Conservation (phyloP, 2,888 invertebrate genomes). For the Mesorhabditis spiculigera region DNA sequence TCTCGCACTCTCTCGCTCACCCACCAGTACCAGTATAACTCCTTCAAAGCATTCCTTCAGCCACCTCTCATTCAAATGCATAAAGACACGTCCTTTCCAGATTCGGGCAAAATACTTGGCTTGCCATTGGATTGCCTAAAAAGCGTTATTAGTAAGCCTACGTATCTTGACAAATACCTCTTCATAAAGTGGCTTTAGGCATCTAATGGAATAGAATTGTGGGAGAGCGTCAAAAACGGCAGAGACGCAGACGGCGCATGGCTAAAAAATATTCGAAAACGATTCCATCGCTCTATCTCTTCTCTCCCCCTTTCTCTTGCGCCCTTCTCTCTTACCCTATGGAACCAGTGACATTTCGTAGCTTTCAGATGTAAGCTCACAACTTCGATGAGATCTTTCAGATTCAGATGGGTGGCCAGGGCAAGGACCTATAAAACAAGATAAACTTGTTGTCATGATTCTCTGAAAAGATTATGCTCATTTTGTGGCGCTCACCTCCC, state of each 20-base stretch:
- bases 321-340: conserved; percentile 69
- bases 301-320: background rate
- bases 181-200: conserved; percentile 41
- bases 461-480: conserved; percentile 14
- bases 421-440: conserved; percentile 66
- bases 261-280: too few relatives aligned
- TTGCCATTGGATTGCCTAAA: conserved; percentile 46
- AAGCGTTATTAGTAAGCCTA: background rate
- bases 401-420: conserved; percentile 80
- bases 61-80: conserved; percentile 74
- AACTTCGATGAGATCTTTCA: conserved; percentile 87
- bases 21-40: conserved; percentile 32
- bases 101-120: conserved; percentile 76
- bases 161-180: conserved; percentile 25
- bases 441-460: background rate
- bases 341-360: conserved; percentile 89
- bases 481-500: background rate
- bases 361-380: conserved; percentile 81
- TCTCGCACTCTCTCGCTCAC: background rate
- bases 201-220: conserved; percentile 68
- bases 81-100: conserved; percentile 87
- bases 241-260: conserved; percentile 81
- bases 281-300: too few relatives aligned
- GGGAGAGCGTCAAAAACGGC: conserved; percentile 84
- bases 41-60: conserved; percentile 54